Base-by-base conservation (phyloP, 2,888 invertebrate genomes). In the Coleophora flavipennella region DNA sequence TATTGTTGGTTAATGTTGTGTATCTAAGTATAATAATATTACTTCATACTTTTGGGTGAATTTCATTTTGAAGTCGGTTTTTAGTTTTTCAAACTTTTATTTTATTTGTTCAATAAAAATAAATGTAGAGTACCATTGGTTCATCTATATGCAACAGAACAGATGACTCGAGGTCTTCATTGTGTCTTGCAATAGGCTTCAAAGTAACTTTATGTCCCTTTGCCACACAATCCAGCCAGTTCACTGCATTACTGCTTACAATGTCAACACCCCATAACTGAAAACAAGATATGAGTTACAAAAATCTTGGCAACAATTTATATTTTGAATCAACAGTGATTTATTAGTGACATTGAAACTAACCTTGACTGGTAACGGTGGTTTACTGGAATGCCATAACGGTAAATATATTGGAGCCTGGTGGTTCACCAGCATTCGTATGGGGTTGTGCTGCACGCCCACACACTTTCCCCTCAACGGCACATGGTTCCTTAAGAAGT, bases 221-320 rank as follows among this genome's bases (percentile, higher is more conserved):
- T 8, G 86, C 85, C 33, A 88, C 77, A 62, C 84, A 83, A 56
- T 88, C 87, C 46, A 89, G 57, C 89, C 89, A 89, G 51, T 79
- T 87, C 3, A 88, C 67, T 39, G 88, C 88, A 72, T 85, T 85
- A 1, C 72, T 73, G 55, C 81, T 81, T 3, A 70, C 78, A 46
- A 85, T 59, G 27, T 85, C 80, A 40, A 85, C 72, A 53, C 86
- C 86, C 84, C 85, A 85, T 35, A 86, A 43, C 86, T 86, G 58
- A 44, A 63, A 64, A 42, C 40, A 35, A 41, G 32, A 43, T n/a
- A 40, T 9, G 43, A 39, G 43, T 33, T 2, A 36, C 29, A 36
- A 25, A 37, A 41, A 41, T 44, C 38, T 60, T 57, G 54, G 53
- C 50, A 57, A 39, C 31, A 35, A 10, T 33, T 29, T 40, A 47